Base-by-base conservation (phyloP, 2,113 vertebrate species). In the Burhinus oedicnemus region DNA sequence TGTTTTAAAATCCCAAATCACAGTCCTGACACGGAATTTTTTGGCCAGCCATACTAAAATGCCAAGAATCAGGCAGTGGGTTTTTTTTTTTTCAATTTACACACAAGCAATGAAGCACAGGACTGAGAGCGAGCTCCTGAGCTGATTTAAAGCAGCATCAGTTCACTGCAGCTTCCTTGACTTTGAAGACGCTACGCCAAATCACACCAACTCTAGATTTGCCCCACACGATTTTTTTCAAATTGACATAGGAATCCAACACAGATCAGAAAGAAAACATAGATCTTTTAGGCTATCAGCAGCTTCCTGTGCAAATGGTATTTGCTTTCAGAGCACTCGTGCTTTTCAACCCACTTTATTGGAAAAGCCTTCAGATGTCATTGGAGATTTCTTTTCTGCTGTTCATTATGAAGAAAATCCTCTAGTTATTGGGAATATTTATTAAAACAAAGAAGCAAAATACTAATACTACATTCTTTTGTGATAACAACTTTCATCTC, bases 371-470 rank as follows among this genome's bases (percentile, higher is more conserved):
- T 95, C 75, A 94, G 87, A 93, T 97, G 87, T 74, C 87, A 90
- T 83, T 92, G 89, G 83, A 96, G 69, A 93, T 96, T 96, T 95
- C 51, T 86, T 54, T 82, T 87, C 90, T 95, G 78, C 58, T 76
- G 40, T 42, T 95, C 70, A 85, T 96, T 94, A 94, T 91, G 70
- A 93, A 97, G 90, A 72, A 95, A 97, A 91, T 93, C 87, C 84
- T 88, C 75, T 52, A 83, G 95, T 96, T 93, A 96, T 94, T 80
- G 15, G 92, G 68, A 83, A 95, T 95, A 93, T 88, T 95, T 97
- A 94, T 97, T 95, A 88, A 96, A 93, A 95, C 78, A 94, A 95
- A 89, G 71, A 23, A 93, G 54, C 49, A 93, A 95, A 95, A 90
- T 44, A 93, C 74, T 91, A 94, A 95, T 77, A 83, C 62, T 61